Percentiles rank a stretch among this genome's conserved stretches.
Conservation (phyloP, 2,888 invertebrate genomes). For the Cordylochernes scorpioides region DNA sequence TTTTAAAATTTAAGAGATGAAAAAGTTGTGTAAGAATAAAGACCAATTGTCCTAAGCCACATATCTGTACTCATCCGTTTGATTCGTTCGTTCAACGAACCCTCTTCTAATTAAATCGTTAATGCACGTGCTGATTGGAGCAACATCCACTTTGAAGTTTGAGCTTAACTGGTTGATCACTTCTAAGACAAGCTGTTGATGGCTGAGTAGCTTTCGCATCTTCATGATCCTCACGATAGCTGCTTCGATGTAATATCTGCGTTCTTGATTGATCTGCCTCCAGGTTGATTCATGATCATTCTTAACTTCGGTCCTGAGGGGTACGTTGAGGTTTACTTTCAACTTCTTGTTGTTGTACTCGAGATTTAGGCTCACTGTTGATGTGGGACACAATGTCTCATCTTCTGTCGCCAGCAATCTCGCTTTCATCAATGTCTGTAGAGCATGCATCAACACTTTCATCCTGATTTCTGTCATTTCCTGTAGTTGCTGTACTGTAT, state of each 20-base stretch:
- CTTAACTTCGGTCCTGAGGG: slow-evolving; percentile 83
- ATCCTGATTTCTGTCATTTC: slow-evolving; percentile 65
- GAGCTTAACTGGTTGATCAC: slow-evolving; percentile 78
- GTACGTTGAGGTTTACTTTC: slow-evolving; percentile 87
- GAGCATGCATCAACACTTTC: slow-evolving; percentile 40
- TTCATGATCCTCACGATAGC: slow-evolving; percentile 50
- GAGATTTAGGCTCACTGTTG: slow-evolving; percentile 41
- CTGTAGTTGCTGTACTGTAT: slow-evolving; percentile 59
- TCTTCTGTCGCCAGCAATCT: slow-evolving; percentile 38
- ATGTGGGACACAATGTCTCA: slow-evolving; percentile 33
- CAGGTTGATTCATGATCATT: slow-evolving; percentile 89
- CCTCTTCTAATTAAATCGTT: slow-evolving; percentile 25
- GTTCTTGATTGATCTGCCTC: slow-evolving; percentile 92
- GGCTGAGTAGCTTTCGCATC: slow-evolving; percentile 72
- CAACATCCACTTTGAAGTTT: slow-evolving; percentile 86
- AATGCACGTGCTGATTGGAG: slow-evolving; percentile 46
- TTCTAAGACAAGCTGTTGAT: slow-evolving; percentile 74
- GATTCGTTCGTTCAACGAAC: no score
- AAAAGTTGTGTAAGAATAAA: no score
- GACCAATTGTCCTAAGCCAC: no score
- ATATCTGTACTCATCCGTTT: no score
- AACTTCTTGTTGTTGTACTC: slow-evolving; percentile 45
- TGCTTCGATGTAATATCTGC: slow-evolving; percentile 72
- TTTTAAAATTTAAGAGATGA: no score
- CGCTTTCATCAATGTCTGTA: slow-evolving; percentile 75